phyloP scores from a whole-genome alignment of 2,113 vertebrate species.

The Aleadryas rufinucha region DNA sequence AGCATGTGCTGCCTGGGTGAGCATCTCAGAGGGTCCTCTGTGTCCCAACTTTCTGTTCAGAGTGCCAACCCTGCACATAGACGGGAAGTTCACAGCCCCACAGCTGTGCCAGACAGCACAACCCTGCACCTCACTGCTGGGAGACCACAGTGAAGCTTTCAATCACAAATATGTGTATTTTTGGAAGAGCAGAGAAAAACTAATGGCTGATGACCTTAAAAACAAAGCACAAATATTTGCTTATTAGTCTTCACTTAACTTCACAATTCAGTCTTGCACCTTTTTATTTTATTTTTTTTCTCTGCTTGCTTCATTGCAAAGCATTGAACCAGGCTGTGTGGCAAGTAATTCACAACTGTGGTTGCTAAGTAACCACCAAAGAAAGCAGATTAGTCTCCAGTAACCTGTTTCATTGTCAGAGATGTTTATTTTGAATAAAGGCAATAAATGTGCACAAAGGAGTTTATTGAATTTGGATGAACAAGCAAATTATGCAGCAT shows the following conservation, averaged over 20 bases:
- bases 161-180: neutral
- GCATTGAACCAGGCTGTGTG: neutral
- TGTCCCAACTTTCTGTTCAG: neutral
- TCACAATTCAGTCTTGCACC: neutral
- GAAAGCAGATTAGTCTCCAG: neutral
- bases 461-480: neutral
- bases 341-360: neutral
- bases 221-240: neutral
- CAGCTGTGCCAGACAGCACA: neutral
- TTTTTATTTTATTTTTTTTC: neutral
- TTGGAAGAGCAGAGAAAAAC: neutral
- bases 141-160: neutral
- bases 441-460: slow-evolving; percentile 3
- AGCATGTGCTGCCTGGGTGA: neutral
- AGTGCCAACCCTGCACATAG: accelerated
- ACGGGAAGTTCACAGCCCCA: neutral
- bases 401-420: slow-evolving; percentile 25
- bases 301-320: neutral
- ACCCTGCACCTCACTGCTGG: neutral
- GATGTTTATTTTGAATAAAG: slow-evolving; percentile 36
- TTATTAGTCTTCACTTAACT: neutral
- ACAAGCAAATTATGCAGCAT: neutral
- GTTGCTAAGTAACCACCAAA: neutral
- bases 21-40: neutral
- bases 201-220: neutral